A percentile compares a stretch with the other conserved stretches of the same genome.
phyloP scores from a whole-genome alignment of 2,113 vertebrate genomes.

The Seriola rivoliana region DNA sequence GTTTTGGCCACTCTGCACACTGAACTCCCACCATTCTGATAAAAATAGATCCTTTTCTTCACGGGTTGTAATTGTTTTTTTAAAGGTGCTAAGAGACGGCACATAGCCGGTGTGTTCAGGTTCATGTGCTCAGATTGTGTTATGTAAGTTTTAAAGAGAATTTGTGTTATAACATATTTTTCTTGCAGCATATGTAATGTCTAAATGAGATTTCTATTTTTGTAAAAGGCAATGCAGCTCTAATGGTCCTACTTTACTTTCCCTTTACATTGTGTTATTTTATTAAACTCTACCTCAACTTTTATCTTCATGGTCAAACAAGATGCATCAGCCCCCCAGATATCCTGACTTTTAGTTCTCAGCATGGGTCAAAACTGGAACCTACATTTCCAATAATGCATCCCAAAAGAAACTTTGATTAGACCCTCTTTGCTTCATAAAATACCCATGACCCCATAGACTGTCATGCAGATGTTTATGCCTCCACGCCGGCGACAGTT shows the following conservation, averaged over 20 bases:
- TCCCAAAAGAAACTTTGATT: not conserved
- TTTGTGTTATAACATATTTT: not conserved
- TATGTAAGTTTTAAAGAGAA: not conserved
- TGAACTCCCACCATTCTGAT: slow-evolving; percentile 58
- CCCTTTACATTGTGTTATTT: not conserved
- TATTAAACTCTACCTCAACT: not conserved
- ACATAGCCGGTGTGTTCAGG: not conserved
- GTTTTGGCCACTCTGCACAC: slow-evolving; percentile 59
- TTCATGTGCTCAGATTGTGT: not conserved
- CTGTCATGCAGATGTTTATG: not conserved
- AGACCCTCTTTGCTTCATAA: not conserved
- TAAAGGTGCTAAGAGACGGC: slow-evolving; percentile 41
- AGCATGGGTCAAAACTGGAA: not conserved
- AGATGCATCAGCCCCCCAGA: not conserved
- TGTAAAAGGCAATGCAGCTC: not conserved
- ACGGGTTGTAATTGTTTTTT: slow-evolving; percentile 27
- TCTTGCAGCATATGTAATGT: not conserved
- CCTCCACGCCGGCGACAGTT: too few relatives aligned
- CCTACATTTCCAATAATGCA: not conserved
- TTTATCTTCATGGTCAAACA: not conserved
- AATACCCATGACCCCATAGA: not conserved
- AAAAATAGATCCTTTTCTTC: slow-evolving; percentile 60
- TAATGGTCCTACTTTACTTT: not conserved
- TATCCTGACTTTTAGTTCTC: not conserved
- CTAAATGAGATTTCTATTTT: slow-evolving; percentile 4